These are phyloP conservation scores for Eupeodes corollae DNA, from an alignment of 1,140 invertebrate genomes.

Conservation along the genomic window DNA sequence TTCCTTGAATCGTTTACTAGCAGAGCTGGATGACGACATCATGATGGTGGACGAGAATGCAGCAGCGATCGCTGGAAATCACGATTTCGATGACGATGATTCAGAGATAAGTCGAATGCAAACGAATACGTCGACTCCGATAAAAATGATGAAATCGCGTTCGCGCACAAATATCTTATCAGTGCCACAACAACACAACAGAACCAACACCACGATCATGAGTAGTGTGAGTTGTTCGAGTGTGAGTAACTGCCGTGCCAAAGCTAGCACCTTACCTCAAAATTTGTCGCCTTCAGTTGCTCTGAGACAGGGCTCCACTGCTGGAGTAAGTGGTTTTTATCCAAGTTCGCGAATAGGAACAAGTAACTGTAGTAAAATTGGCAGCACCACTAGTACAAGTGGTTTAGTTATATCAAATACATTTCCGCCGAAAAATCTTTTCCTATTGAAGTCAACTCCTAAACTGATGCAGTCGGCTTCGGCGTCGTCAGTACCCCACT, in stretches of 20 bases:
- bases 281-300: slow-evolving; percentile 37
- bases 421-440: slow-evolving; percentile 36
- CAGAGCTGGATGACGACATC: slow-evolving; percentile 25
- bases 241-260: slow-evolving; percentile 37
- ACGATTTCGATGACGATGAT: slow-evolving; percentile 29
- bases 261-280: slow-evolving; percentile 47
- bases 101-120: slow-evolving; percentile 36
- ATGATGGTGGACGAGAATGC: slow-evolving; percentile 15
- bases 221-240: slow-evolving; percentile 2
- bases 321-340: not conserved
- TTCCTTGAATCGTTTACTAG: slow-evolving; percentile 9
- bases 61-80: not conserved
- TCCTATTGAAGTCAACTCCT: slow-evolving; percentile 32
- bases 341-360: slow-evolving; percentile 10
- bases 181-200: slow-evolving; percentile 15
- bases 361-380: slow-evolving; percentile 1
- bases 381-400: not conserved
- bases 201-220: slow-evolving; percentile 5
- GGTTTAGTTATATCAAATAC: slow-evolving; percentile 8
- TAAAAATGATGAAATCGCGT: slow-evolving; percentile 37
- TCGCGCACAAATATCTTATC: slow-evolving; percentile 35
- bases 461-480: slow-evolving; percentile 12
- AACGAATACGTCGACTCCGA: slow-evolving; percentile 35
- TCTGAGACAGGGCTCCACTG: slow-evolving; percentile 21
- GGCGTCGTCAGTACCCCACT: slow-evolving; percentile 6